phyloP scores from a whole-genome alignment of 1,140 invertebrate genomes.

The Drosophila sturtevanti region DNA sequence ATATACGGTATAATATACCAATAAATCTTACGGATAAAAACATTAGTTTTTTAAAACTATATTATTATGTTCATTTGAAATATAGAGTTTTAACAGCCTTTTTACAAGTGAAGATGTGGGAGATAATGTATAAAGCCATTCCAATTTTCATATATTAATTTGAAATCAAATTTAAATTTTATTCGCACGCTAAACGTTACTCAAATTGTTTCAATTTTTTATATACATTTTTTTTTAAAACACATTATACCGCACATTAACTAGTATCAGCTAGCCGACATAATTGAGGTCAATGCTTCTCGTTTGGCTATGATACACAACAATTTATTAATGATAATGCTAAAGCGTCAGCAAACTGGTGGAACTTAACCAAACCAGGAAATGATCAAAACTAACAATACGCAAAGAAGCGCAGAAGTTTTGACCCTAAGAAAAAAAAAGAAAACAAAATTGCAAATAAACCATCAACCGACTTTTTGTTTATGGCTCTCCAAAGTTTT shows the following conservation, averaged over 20 bases:
- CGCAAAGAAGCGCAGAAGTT: slow-evolving; percentile 57
- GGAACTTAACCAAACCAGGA: slow-evolving; percentile 56
- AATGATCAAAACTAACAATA: slow-evolving; percentile 67
- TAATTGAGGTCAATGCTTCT: slow-evolving; percentile 71
- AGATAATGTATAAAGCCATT: no score
- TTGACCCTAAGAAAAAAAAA: slow-evolving; percentile 56
- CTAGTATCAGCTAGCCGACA: slow-evolving; percentile 20
- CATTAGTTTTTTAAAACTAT: no score
- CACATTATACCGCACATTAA: slow-evolving; percentile 27
- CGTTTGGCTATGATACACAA: slow-evolving; percentile 44
- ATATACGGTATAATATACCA: no score
- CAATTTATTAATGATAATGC: slow-evolving; percentile 63
- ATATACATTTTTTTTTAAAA: slow-evolving; percentile 29
- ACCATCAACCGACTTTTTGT: slow-evolving; percentile 40
- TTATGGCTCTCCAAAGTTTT: slow-evolving; percentile 58
- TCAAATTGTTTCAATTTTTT: slow-evolving; percentile 30
- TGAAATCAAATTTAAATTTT: slow-evolving; percentile 25
- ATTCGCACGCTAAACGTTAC: slow-evolving; percentile 23
- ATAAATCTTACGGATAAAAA: no score
- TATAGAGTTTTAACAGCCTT: no score
- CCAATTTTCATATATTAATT: background rate
- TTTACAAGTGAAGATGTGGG: no score
- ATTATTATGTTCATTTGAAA: no score
- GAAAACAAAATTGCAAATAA: slow-evolving; percentile 70
- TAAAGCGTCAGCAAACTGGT: slow-evolving; percentile 47